These are phyloP conservation scores for Harlomillsia oculata DNA, from an alignment of 1,140 invertebrate species.

Conservation along the genomic window DNA sequence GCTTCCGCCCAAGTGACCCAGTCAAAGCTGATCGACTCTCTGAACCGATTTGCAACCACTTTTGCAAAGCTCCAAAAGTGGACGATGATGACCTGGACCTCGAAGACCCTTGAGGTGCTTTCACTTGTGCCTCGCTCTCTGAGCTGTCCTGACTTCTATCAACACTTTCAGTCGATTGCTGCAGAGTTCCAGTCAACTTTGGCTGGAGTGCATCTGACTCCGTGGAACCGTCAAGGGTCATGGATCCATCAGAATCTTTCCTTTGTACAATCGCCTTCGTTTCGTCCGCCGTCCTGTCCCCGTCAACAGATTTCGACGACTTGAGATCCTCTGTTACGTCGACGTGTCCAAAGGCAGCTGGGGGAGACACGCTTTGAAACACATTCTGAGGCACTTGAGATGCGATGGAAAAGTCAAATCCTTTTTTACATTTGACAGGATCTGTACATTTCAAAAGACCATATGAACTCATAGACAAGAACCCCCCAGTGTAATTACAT, in stretches of 20 bases:
- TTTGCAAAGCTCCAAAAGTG: slow-evolving; percentile 54
- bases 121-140: background rate
- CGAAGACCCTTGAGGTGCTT: too few relatives aligned
- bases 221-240: background rate
- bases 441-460: background rate
- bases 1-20: background rate
- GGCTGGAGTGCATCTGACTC: background rate
- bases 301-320: background rate
- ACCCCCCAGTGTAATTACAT: too few relatives aligned
- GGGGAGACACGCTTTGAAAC: slow-evolving; percentile 19
- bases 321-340: background rate
- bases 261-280: background rate
- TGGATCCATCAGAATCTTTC: background rate
- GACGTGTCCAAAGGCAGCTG: slow-evolving; percentile 20
- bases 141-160: background rate
- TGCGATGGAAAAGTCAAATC: slow-evolving; percentile 50
- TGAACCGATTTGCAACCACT: slow-evolving; percentile 48
- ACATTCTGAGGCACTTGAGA: slow-evolving; percentile 31
- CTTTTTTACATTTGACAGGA: slow-evolving; percentile 38
- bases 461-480: too few relatives aligned
- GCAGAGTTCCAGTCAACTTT: background rate
- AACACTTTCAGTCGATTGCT: background rate
- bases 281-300: background rate
- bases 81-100: slow-evolving; percentile 15
- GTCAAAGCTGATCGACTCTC: background rate